Evolutionary conservation across 2,888 invertebrate genomes (phyloP).

Genomic region (Ditylenchus weischeri): DNA sequence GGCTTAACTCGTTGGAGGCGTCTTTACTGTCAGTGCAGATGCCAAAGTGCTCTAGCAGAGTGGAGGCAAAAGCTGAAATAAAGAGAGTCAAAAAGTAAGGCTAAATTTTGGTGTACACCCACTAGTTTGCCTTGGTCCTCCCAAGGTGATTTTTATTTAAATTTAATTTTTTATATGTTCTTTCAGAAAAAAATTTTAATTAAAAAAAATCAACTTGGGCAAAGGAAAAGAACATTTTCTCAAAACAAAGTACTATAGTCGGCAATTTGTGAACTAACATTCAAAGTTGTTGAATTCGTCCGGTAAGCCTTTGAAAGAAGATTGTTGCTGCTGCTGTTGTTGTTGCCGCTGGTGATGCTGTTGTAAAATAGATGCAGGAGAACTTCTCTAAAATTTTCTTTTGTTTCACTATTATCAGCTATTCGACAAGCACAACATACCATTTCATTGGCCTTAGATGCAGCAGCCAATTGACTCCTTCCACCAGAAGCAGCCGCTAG

Average conservation of each 20-base stretch:
- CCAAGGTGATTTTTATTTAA: no score
- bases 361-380: not conserved
- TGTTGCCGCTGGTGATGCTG: conserved; percentile 5
- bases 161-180: no score
- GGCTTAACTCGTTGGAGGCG: conserved; percentile 13
- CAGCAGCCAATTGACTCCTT: not conserved
- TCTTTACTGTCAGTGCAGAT: conserved; percentile 7
- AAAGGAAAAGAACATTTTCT: no score
- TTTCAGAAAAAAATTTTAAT: no score
- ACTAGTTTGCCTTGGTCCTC: no score
- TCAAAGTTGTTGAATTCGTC: not conserved
- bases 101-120: no score
- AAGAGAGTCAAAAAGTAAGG: no score
- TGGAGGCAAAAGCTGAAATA: no score
- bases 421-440: not conserved
- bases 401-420: no score
- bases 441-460: not conserved
- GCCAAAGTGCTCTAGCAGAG: conserved; percentile 5
- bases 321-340: not conserved
- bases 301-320: not conserved
- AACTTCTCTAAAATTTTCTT: not conserved
- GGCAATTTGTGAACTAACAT: no score
- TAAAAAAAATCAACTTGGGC: no score
- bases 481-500: not conserved
- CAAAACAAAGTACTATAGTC: no score